Base-by-base conservation (phyloP, 1,140 invertebrate genomes). In the Oppia nitens region DNA sequence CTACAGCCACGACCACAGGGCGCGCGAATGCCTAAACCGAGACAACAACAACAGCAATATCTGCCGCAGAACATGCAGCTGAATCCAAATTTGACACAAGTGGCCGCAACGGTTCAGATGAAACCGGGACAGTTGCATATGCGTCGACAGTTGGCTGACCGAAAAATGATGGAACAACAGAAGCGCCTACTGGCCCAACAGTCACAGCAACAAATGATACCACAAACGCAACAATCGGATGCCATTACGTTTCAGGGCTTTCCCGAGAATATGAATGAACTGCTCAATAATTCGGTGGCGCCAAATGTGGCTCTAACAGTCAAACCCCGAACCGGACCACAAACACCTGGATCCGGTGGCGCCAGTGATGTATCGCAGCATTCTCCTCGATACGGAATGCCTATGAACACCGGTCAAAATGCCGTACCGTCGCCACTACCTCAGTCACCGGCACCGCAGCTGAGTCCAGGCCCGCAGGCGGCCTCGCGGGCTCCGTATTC, bases 231-330 rank as follows among this genome's bases (percentile, higher is more conserved):
- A 76, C 80, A 67, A 54, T 76, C 74, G 47, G 66, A 69, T 59
- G 74, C 80, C 70, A 75, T 81, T 60, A 74, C 75, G 61, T 71
- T 77, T 28, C 51, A 60, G 57, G 53, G 70, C 68, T 75, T 83
- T 65, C 32, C 32, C 6, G 81, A 84, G 55, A 85, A 83, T 68
- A 83, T 87, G 62, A 80, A 82, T 68, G 83, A 79, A 58, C 72
- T 87, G 64, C 73, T 87, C 61, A 87, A 85, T 68, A 83, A 80
- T 66, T 80, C 80, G n/a, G 82, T 84, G 60, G 83, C 84, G 23
- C 83, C 82, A 9, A 87, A 87, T 71, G 84, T 88, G 9, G 81
- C 84, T 26, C 68, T 81, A 61, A 58, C 48, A n/a, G 57, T 58
- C 25, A 21, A 26, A 14, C 23, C 50, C 21, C 23, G 32, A 21